These are phyloP conservation scores for Trilocha varians DNA, from an alignment of 2,888 invertebrate species.

Conservation along the genomic window DNA sequence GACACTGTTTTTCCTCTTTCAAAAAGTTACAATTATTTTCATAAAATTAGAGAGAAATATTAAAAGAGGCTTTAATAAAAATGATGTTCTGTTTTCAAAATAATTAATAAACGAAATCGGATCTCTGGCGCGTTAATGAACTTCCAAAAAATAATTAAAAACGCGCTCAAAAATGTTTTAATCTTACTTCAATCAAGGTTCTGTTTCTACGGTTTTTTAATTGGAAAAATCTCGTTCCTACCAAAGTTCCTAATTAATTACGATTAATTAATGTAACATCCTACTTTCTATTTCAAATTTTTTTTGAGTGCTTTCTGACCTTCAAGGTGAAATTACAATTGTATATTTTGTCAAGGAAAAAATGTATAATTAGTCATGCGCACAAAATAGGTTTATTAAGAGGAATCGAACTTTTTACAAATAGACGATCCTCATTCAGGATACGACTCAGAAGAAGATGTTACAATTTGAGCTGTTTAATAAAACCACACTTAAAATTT, in stretches of 20 bases:
- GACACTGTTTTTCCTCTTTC: too few relatives aligned
- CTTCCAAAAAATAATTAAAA: conserved; percentile 25
- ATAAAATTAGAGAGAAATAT: neutral
- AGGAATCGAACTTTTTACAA: too few relatives aligned
- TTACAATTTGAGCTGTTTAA: too few relatives aligned
- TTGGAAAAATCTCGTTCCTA: conserved; percentile 8
- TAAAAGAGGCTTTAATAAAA: neutral
- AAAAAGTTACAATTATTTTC: too few relatives aligned
- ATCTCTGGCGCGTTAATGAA: conserved; percentile 24
- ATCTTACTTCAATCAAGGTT: conserved; percentile 16
- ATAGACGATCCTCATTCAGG: too few relatives aligned
- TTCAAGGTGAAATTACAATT: too few relatives aligned
- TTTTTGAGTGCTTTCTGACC: neutral
- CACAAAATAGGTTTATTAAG: too few relatives aligned
- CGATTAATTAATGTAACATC: neutral
- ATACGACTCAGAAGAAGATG: too few relatives aligned
- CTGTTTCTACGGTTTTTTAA: conserved; percentile 16
- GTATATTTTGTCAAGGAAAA: too few relatives aligned
- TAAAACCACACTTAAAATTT: too few relatives aligned
- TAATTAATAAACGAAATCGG: conserved; percentile 33
- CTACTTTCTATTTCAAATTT: neutral
- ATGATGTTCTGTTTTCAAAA: conserved; percentile 15
- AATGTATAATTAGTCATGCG: too few relatives aligned
- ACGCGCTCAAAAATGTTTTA: conserved; percentile 18
- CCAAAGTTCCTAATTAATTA: conserved; percentile 3